Base-by-base conservation (phyloP, 1,140 invertebrate species). In the Pogonomyrmex californicus region DNA sequence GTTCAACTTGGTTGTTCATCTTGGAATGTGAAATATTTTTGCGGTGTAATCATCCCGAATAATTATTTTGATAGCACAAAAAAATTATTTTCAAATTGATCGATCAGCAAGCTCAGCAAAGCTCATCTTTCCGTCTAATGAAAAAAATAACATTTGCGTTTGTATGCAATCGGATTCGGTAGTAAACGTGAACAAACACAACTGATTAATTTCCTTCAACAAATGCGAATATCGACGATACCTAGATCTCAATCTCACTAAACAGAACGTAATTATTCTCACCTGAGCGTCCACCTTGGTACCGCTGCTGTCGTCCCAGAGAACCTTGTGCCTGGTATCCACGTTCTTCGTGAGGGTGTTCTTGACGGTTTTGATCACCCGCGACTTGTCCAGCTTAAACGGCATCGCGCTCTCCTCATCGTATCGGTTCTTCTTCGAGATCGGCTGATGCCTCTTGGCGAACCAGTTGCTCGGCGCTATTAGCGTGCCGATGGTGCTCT, bases 251-350 rank as follows among this genome's bases (percentile, higher is more conserved):
- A 56, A 56, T 56, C 9, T 9, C 7, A 30, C 58, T 60, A n/a
- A 54, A 36, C 14, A 1, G 14, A 60, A 1, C n/a, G 14, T 76
- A 4, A 56, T 51, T 14, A 47, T 56, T 68, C 7, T 81, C 58
- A 95, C 94, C 90, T 97, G 97, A 5, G 97, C 97, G 90, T 98
- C 97, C 4, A 98, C 97, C 62, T 97, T 96, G 0, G 97, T 97
- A 1, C 97, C 97, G n/a, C 97, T 96, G 9, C 96, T 96, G 71
- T 96, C 97, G 87, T 98, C 97, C 97, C 97, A 97, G 0, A 97
- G 93, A 23, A 97, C 97, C 88, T 96, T 96, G 78, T 93, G 93
- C 38, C 87, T 92, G 5, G 82, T 9, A 7, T 87, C 86, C 5
- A 71, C 68, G 63, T 92, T 93, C 92, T 94, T 95, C 82, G 79